Evolutionary conservation across 2,888 invertebrate genomes (phyloP), one percentile per base, ranked within the genome.

Genomic region (Hypolimnas misippus): DNA sequence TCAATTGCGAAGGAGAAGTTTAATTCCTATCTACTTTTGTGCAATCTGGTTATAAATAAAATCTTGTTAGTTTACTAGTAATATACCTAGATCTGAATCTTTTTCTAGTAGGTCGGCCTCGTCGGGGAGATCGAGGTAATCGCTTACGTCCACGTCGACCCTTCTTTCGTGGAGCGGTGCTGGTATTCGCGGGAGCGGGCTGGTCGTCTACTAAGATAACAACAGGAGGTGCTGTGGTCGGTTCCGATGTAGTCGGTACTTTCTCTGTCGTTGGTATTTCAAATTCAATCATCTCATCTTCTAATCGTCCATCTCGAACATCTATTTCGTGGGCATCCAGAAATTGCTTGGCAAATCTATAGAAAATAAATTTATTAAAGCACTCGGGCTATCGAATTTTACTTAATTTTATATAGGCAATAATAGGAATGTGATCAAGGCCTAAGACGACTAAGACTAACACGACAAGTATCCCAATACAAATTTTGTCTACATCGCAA

Each of bases 321-420:
- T 92, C 88, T 63, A 93, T 93, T 76, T 94, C 94, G 56, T 94
- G 93, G 31, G 93, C 93, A 74, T 96, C 96, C 50, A 95, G 92
- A 78, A 96, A 96, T 70, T 95, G 93, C 75, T 94, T 94, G 8
- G 95, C 94, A 76, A 96, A 95, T 74, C 94, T 92, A 66, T 4
- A 6, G 12, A 25, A 49, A 12, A 12, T 35, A 35, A 12, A 12
- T 8, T n/a, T 19, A 0, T 44, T n/a, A 19, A 14, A 44, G 19
- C 8, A 16, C n/a, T n/a, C n/a, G n/a, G n/a, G n/a, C n/a, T n/a
- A n/a, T n/a, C n/a, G n/a, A n/a, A n/a, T n/a, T n/a, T n/a, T n/a
- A n/a, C n/a, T n/a, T n/a, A n/a, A n/a, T n/a, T n/a, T n/a, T n/a
- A n/a, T n/a, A n/a, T n/a, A n/a, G n/a, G n/a, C n/a, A n/a, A n/a